These are phyloP conservation scores for Cassiopea andromeda DNA, from an alignment of 30 jellyfish, hydroid and myxozoan genomes.

Conservation along the genomic window DNA sequence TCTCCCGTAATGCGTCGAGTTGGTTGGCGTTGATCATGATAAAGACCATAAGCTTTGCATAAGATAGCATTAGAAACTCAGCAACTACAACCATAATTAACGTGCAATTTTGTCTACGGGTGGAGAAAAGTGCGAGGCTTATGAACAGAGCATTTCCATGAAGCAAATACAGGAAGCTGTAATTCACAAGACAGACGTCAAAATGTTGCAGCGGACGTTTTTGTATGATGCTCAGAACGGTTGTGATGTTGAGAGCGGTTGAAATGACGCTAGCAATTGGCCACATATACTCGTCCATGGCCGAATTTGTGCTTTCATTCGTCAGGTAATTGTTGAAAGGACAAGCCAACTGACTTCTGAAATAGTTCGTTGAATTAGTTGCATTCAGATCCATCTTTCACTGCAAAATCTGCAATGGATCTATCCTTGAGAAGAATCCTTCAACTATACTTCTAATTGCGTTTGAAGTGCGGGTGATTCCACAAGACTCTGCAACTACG, in stretches of 20 bases:
- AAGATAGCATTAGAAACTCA: constrained; percentile 14
- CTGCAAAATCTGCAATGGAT: neutral
- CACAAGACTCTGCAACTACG: neutral
- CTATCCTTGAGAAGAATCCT: neutral
- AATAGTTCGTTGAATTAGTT: neutral
- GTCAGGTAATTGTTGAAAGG: neutral
- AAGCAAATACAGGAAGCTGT: neutral
- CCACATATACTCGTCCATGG: constrained; percentile 13
- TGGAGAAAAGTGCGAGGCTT: neutral
- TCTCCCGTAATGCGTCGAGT: neutral
- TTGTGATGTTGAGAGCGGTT: neutral
- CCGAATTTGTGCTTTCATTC: neutral
- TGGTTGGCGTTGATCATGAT: constrained; percentile 18
- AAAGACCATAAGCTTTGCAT: neutral
- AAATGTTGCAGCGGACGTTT: neutral
- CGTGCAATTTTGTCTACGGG: neutral
- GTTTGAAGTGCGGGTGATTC: neutral
- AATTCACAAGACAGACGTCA: neutral
- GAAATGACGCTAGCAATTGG: neutral
- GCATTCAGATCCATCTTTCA: neutral
- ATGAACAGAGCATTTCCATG: constrained; percentile 15
- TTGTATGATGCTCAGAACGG: neutral
- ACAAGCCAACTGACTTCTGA: neutral
- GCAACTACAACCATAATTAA: neutral
- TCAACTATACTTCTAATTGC: neutral